Conservation (phyloP, 2,113 vertebrate genomes). For the Poeciliopsis occidentalis region DNA sequence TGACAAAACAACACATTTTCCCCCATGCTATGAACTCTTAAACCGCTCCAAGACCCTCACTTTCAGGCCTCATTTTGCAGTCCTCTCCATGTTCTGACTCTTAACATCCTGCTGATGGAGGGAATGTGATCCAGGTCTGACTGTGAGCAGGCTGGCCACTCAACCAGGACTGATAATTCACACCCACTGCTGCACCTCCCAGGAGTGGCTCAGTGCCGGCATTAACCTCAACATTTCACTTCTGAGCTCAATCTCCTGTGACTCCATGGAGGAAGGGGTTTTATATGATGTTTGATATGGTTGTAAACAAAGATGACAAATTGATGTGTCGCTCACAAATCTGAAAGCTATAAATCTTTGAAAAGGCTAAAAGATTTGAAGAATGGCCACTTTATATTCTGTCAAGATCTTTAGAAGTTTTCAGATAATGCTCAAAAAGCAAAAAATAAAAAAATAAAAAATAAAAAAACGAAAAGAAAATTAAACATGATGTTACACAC, state of each 20-base stretch:
- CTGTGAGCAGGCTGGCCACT: slow-evolving; percentile 51
- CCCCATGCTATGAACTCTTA: slow-evolving; percentile 23
- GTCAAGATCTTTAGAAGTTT: background rate
- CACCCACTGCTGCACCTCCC: slow-evolving; percentile 43
- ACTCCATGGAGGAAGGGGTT: slow-evolving; percentile 5
- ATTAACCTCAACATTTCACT: slow-evolving; percentile 39
- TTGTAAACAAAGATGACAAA: slow-evolving; percentile 38
- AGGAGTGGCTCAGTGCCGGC: slow-evolving; percentile 41
- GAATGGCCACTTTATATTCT: background rate
- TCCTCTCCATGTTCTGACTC: slow-evolving; percentile 53
- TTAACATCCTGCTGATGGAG: slow-evolving; percentile 63
- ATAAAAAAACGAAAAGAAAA: background rate
- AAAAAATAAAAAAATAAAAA: background rate
- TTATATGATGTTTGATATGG: slow-evolving; percentile 26
- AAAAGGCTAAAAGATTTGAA: slow-evolving; percentile 3
- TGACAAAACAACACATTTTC: slow-evolving; percentile 37
- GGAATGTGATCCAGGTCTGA: slow-evolving; percentile 57
- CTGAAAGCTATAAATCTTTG: slow-evolving; percentile 7
- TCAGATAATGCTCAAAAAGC: background rate
- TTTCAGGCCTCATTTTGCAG: slow-evolving; percentile 41
- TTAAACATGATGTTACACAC: background rate
- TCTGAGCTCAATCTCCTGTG: slow-evolving; percentile 24
- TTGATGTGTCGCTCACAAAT: slow-evolving; percentile 16
- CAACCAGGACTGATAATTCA: slow-evolving; percentile 57
- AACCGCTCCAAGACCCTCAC: slow-evolving; percentile 15